Conservation (phyloP, 2,888 invertebrate genomes). For the Erebia ligea region DNA sequence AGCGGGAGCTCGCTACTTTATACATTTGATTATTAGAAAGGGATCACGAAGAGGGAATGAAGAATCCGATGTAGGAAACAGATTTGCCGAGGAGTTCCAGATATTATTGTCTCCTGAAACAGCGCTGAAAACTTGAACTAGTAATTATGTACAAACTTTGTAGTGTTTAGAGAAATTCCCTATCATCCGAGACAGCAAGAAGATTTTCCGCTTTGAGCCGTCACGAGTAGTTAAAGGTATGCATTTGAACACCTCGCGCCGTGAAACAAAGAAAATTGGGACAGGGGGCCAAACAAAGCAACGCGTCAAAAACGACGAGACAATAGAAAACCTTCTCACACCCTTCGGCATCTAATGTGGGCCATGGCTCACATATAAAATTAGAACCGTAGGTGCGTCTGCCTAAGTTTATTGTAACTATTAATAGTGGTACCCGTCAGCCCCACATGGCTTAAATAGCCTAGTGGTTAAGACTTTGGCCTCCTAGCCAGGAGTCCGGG, state of each 20-base stretch:
- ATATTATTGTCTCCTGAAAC: no score
- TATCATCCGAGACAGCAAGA: slow-evolving; percentile 5
- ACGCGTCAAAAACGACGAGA: slow-evolving; percentile 36
- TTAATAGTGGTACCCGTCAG: no score
- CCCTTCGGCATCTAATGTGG: slow-evolving; percentile 30
- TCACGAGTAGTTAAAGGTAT: slow-evolving; percentile 26
- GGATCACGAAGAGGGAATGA: no score
- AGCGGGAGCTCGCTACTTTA: no score
- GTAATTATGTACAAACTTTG: not conserved
- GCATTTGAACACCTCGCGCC: slow-evolving; percentile 23
- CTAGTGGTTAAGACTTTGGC: no score
- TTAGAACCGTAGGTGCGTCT: not conserved
- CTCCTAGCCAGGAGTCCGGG: no score
- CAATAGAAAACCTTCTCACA: slow-evolving; percentile 27
- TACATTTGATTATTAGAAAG: no score
- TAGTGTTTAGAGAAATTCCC: not conserved
- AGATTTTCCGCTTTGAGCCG: slow-evolving; percentile 27
- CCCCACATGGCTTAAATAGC: no score
- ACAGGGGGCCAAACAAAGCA: slow-evolving; percentile 37
- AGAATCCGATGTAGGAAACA: no score
- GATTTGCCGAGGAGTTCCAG: no score
- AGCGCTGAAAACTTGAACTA: not conserved
- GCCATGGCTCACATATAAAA: slow-evolving; percentile 21
- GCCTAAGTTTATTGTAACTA: not conserved
- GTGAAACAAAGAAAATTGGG: slow-evolving; percentile 36